Evolutionary conservation across 2,888 invertebrate species (phyloP).

Genomic region (Molanna angustata): DNA sequence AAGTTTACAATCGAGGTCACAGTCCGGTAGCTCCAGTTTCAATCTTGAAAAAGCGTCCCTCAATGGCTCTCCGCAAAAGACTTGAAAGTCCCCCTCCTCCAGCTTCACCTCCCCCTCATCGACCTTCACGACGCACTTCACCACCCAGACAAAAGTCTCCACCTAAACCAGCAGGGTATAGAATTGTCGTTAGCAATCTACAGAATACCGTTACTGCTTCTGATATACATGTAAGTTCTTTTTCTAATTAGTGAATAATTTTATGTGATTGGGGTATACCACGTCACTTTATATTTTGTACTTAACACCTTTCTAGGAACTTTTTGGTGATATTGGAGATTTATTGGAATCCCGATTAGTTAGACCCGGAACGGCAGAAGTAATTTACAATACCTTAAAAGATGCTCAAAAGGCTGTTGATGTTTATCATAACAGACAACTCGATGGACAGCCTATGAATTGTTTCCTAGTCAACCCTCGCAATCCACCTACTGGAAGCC

Average conservation of each 20-base stretch:
- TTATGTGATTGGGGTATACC: no score
- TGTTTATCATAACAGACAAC: constrained; percentile 87
- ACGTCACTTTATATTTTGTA: no score
- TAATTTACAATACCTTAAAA: constrained; percentile 79
- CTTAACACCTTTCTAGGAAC: constrained; percentile 58
- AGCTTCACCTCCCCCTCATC: constrained; percentile 36
- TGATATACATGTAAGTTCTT: constrained; percentile 72
- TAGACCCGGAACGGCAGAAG: constrained; percentile 86
- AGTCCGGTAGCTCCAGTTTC: constrained; percentile 45
- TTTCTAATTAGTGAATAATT: not conserved
- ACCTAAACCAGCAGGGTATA: constrained; percentile 61
- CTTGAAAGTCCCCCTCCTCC: constrained; percentile 21
- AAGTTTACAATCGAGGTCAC: no score
- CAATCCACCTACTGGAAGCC: constrained; percentile 34
- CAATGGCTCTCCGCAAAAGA: constrained; percentile 36
- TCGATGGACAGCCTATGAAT: constrained; percentile 93
- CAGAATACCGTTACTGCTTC: constrained; percentile 83
- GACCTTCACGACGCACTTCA: constrained; percentile 28
- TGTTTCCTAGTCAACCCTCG: constrained; percentile 80
- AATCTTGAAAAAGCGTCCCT: constrained; percentile 48
- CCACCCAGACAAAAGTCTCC: constrained; percentile 35
- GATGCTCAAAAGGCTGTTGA: constrained; percentile 90
- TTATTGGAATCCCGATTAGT: constrained; percentile 80
- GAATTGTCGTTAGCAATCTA: constrained; percentile 89
- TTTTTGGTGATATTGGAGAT: constrained; percentile 91